phyloP scores from a whole-genome alignment of 2,797 vertebrate genomes.

The Silurus aristotelis region DNA sequence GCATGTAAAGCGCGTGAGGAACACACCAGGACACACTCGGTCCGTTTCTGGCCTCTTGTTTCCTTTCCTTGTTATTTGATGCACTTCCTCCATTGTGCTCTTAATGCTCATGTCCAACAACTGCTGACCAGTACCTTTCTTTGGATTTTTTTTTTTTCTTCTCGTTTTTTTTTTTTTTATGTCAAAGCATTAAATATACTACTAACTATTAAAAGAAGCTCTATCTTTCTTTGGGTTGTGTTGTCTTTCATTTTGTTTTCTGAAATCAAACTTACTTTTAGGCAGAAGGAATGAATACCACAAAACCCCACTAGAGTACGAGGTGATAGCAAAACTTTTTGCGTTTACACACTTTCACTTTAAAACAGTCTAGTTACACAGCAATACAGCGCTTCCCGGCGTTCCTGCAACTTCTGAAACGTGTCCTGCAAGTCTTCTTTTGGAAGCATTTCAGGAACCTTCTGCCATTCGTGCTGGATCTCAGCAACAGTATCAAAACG shows the following conservation, averaged over 20 bases:
- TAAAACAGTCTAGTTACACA: too few species aligned
- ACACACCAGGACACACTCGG: slow-evolving; percentile 47
- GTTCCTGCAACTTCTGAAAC: too few species aligned
- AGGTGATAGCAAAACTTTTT: too few species aligned
- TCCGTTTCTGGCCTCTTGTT: slow-evolving; percentile 53
- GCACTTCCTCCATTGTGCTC: slow-evolving; percentile 67
- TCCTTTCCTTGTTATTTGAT: slow-evolving; percentile 59
- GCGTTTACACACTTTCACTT: too few species aligned
- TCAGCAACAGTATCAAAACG: too few species aligned
- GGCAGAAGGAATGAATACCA: not conserved
- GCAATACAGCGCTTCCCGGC: too few species aligned
- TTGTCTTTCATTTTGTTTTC: slow-evolving; percentile 17
- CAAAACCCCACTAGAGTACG: not conserved
- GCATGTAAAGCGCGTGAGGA: slow-evolving; percentile 56
- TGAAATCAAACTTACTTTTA: not conserved
- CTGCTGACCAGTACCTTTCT: slow-evolving; percentile 73
- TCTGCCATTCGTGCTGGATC: too few species aligned
- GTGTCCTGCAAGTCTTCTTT: too few species aligned
- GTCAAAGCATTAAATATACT: slow-evolving; percentile 80
- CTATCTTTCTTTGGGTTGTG: slow-evolving; percentile 52
- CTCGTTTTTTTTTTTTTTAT: slow-evolving; percentile 52
- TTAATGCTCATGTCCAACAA: slow-evolving; percentile 73
- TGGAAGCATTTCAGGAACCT: too few species aligned
- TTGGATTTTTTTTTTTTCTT: slow-evolving; percentile 66
- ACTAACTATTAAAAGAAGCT: slow-evolving; percentile 61